Evolutionary conservation across 2,113 vertebrate species (phyloP).

Genomic region (Alouatta palliata): DNA sequence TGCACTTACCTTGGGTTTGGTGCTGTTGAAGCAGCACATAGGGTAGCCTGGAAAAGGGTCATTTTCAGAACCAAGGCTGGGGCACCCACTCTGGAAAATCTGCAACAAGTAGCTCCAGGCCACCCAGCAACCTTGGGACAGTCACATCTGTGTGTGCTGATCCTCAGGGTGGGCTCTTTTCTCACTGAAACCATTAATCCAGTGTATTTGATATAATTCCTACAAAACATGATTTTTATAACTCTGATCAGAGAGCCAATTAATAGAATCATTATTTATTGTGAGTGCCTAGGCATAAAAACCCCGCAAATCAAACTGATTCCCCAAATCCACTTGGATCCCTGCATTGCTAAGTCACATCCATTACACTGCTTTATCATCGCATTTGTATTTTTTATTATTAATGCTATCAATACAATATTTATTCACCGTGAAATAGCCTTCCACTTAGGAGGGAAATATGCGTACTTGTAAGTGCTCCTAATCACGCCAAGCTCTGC

Average conservation of each 20-base stretch:
- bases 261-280: not conserved
- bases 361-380: not conserved
- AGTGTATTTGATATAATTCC: not conserved
- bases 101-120: not conserved
- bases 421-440: not conserved
- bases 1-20: not conserved
- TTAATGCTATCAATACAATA: conserved; percentile 16
- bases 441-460: not conserved
- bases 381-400: not conserved
- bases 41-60: not conserved
- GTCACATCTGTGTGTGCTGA: not conserved
- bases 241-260: not conserved
- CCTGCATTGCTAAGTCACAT: not conserved
- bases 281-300: not conserved
- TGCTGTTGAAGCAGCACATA: not conserved
- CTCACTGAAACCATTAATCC: not conserved
- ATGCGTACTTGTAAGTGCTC: not conserved
- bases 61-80: not conserved
- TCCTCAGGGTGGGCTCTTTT: not conserved
- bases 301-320: not conserved
- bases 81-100: not conserved
- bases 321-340: not conserved
- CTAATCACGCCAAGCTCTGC: accelerated
- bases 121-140: not conserved
- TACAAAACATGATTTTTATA: not conserved